phyloP scores from a whole-genome alignment of 2,797 vertebrate genomes.

The Poeciliopsis presidionis region DNA sequence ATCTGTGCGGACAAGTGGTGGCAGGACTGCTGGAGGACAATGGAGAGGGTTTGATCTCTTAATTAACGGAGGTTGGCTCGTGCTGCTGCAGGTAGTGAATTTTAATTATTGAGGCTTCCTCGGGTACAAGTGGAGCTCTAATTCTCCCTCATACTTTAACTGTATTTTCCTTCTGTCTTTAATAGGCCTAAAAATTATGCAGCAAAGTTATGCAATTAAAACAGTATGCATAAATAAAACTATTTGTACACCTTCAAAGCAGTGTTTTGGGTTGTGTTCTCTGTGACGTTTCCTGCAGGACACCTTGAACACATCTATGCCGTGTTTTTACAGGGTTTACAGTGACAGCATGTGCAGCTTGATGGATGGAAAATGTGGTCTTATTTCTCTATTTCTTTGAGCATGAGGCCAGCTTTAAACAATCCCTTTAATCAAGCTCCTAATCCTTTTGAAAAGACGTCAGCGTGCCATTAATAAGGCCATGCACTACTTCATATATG shows the following conservation, averaged over 20 bases:
- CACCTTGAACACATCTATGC: slow-evolving; percentile 17
- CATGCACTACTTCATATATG: slow-evolving; percentile 67
- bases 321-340: slow-evolving; percentile 8
- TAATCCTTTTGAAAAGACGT: slow-evolving; percentile 79
- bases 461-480: slow-evolving; percentile 72
- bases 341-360: slow-evolving; percentile 43
- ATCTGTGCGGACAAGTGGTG: slow-evolving; percentile 69
- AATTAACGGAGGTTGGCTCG: slow-evolving; percentile 80
- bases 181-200: neutral
- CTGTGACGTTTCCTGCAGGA: neutral
- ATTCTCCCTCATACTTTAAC: slow-evolving; percentile 9
- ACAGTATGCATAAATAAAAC: neutral
- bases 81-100: slow-evolving; percentile 78
- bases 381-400: slow-evolving; percentile 72
- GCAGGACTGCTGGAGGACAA: slow-evolving; percentile 74
- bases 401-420: slow-evolving; percentile 70
- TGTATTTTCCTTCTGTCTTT: neutral
- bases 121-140: neutral
- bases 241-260: neutral
- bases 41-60: slow-evolving; percentile 80
- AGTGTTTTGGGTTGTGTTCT: neutral
- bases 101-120: slow-evolving; percentile 39
- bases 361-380: slow-evolving; percentile 53
- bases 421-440: slow-evolving; percentile 79
- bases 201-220: neutral